These are phyloP conservation scores for Tetraodon nigroviridis DNA, from an alignment of 2,113 vertebrate genomes.

Conservation along the genomic window DNA sequence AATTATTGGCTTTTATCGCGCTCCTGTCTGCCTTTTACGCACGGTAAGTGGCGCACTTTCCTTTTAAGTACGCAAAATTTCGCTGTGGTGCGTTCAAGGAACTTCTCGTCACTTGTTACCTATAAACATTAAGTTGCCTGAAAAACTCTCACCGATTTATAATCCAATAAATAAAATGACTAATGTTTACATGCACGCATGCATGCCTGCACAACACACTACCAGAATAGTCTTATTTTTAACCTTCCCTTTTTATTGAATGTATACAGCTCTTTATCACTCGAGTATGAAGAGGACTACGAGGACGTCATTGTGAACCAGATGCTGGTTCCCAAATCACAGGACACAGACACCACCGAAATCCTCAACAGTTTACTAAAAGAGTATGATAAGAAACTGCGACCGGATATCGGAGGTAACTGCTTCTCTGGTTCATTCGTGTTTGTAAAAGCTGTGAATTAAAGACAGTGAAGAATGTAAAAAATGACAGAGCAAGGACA, in stretches of 20 bases:
- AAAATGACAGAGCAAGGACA: background rate
- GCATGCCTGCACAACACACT: background rate
- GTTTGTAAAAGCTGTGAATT: background rate
- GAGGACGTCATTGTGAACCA: constrained; percentile 87
- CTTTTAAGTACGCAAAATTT: background rate
- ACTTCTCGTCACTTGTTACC: background rate
- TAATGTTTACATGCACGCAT: background rate
- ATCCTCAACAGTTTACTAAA: constrained; percentile 90
- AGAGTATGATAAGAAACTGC: constrained; percentile 93
- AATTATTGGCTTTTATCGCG: constrained; percentile 73
- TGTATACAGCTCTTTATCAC: constrained; percentile 71
- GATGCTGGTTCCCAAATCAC: constrained; percentile 85
- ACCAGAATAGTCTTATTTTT: background rate
- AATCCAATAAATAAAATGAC: background rate
- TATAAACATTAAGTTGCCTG: background rate
- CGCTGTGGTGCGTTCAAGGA: background rate
- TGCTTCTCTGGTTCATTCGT: constrained; percentile 43
- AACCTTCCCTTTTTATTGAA: background rate
- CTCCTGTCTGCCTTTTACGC: constrained; percentile 81
- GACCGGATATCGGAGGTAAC: constrained; percentile 91
- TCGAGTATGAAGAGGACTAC: constrained; percentile 83
- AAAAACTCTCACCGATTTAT: background rate
- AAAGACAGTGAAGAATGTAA: background rate
- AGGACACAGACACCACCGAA: constrained; percentile 85
- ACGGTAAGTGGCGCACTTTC: constrained; percentile 76